These are phyloP conservation scores for Batillaria attramentaria DNA, from an alignment of 1,140 invertebrate genomes.

Conservation along the genomic window DNA sequence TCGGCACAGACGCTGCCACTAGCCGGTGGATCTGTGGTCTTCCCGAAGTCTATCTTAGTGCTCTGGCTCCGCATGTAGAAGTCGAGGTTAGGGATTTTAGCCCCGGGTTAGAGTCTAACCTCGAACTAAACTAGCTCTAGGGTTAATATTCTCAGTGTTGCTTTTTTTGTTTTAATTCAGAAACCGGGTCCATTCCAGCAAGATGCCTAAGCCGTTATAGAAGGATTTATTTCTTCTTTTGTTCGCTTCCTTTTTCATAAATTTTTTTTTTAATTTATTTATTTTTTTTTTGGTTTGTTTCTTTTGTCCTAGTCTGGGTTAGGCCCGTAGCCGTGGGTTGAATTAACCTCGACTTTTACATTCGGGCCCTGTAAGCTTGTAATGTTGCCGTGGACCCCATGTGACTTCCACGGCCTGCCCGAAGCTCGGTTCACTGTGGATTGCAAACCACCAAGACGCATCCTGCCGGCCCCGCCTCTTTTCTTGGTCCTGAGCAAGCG, in stretches of 20 bases:
- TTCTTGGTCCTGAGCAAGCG: no score
- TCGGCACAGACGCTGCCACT: neutral
- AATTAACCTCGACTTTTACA: no score
- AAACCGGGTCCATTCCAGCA: neutral
- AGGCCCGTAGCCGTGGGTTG: no score
- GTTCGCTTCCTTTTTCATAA: neutral
- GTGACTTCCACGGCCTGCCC: neutral
- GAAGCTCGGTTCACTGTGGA: neutral
- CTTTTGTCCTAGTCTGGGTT: no score
- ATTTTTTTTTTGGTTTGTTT: neutral
- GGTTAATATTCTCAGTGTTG: neutral
- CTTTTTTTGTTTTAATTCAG: neutral
- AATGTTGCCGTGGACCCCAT: neutral
- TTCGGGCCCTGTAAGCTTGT: no score
- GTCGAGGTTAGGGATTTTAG: no score
- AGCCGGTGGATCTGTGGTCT: neutral
- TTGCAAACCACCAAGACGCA: neutral
- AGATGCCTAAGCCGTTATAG: neutral
- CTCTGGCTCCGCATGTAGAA: no score
- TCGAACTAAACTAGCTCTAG: neutral
- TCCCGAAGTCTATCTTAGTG: neutral
- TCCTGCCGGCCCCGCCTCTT: no score
- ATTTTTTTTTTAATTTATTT: neutral
- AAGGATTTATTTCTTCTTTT: constrained; percentile 1
- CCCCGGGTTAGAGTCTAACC: no score